Base-by-base conservation (phyloP, 1,140 invertebrate genomes). In the Drosophila elegans region DNA sequence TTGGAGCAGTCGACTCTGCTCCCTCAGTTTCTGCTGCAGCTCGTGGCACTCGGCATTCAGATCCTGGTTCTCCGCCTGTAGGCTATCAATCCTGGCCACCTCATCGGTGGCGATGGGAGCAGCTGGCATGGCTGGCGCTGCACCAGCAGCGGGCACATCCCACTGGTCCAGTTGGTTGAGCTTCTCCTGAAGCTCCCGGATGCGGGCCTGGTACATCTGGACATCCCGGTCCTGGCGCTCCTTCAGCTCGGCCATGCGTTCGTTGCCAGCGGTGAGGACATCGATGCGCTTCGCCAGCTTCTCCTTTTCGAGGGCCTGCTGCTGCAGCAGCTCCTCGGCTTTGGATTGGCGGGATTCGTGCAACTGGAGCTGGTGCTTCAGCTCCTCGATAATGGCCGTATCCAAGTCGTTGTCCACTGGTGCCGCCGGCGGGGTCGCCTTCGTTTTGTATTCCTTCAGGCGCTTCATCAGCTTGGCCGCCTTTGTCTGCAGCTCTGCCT, bases 141-240 rank as follows among this genome's bases (percentile, higher is more conserved):
- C 4, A 4, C 49, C 41, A 16, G 60, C 6, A 13, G 49, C 25
- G 7, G 62, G 39, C 2, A 27, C 39, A 25, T 57, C 93, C 94
- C 94, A 95, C 74, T 95, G 91, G 4, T 94, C 94, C 21, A 95
- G 80, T n/a, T 93, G 88, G 66, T 94, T 93, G 11, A 96, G 74
- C 92, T 96, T 95, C 29, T 94, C 93, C 67, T 92, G 93, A 3
- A 95, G 92, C 85, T 96, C 95, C 72, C 95, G 94, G 78, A 95
- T 95, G 79, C 95, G 94, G 29, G 94, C 94, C 83, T 95, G 95
- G 91, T 95, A 95, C 73, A 96, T 93, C 73, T 96, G 94, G 67
- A 95, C 93, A 90, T 96, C 95, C 79, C 93, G 93, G 73, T 97
- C 96, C 92, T 96, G 95, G 64, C 95, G 95, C 90, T 97, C 96